Evolutionary conservation across 2,113 vertebrate genomes (phyloP).

Genomic region (Oreochromis niloticus): DNA sequence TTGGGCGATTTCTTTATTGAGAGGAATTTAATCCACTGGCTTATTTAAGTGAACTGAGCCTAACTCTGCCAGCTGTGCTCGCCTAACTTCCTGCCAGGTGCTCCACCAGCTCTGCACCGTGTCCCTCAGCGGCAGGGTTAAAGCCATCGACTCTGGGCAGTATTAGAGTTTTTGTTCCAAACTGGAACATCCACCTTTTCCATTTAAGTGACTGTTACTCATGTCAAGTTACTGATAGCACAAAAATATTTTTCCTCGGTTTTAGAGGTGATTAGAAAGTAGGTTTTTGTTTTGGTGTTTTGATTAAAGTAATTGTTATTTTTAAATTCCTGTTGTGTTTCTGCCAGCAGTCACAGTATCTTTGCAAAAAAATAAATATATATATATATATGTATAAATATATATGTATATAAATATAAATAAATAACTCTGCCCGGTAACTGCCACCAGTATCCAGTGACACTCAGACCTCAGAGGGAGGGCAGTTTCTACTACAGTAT

Average conservation of each 20-base stretch:
- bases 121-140: background rate
- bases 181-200: conserved; percentile 16
- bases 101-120: background rate
- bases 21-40: background rate
- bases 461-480: conserved; percentile 17
- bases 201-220: conserved; percentile 19
- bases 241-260: background rate
- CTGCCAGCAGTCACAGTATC: background rate
- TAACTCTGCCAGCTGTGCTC: background rate
- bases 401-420: background rate
- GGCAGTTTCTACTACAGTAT: background rate
- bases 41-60: background rate
- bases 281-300: background rate
- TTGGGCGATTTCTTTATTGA: background rate
- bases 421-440: background rate
- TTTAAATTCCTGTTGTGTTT: background rate
- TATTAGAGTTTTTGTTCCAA: conserved; percentile 16
- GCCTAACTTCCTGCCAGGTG: background rate
- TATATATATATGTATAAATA: background rate
- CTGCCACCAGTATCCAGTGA: conserved; percentile 22
- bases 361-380: background rate
- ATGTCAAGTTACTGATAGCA: background rate
- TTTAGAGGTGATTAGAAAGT: background rate
- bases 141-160: conserved; percentile 24
- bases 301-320: background rate